Evolutionary conservation across 92 coral and sea anemone genomes (phyloP).

Genomic region (Virgularia gustaviana): DNA sequence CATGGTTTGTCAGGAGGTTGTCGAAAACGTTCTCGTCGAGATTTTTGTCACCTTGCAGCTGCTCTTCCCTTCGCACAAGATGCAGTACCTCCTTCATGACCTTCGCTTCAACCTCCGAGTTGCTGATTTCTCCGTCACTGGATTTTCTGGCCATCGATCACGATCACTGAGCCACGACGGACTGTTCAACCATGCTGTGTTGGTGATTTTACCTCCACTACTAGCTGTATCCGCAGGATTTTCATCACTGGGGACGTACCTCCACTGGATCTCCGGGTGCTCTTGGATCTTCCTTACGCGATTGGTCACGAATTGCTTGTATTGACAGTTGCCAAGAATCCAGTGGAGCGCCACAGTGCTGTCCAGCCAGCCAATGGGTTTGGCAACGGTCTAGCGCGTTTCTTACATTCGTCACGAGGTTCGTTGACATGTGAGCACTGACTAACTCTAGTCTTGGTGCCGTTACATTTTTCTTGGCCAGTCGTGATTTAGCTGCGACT

Average conservation of each 20-base stretch:
- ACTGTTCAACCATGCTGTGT: conserved; percentile 32
- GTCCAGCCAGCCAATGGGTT: conserved; percentile 46
- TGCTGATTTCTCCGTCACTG: conserved; percentile 13
- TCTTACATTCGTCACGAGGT: not conserved
- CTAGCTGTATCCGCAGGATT: conserved; percentile 58
- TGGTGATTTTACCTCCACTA: conserved; percentile 31
- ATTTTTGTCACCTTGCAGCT: not conserved
- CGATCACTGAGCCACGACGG: conserved; percentile 41
- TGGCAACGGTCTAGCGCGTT: conserved; percentile 1
- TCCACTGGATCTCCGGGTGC: conserved; percentile 52
- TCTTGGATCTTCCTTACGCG: conserved; percentile 50
- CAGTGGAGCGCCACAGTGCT: conserved; percentile 54
- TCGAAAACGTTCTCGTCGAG: conserved; percentile 27
- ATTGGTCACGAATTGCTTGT: conserved; percentile 54
- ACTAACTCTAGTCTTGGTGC: conserved; percentile 3
- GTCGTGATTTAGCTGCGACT: conserved; percentile 13
- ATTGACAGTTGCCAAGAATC: conserved; percentile 40
- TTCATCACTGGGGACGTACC: conserved; percentile 44
- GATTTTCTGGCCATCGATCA: conserved; percentile 42
- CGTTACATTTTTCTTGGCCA: conserved; percentile 7
- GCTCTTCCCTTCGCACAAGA: conserved; percentile 29
- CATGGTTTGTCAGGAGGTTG: conserved; percentile 36
- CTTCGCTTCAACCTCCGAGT: conserved; percentile 38
- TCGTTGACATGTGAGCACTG: conserved; percentile 27
- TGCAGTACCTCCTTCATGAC: conserved; percentile 36